Conservation (phyloP, 1,140 invertebrate species). For the Pseudomyrmex flavicornis region DNA sequence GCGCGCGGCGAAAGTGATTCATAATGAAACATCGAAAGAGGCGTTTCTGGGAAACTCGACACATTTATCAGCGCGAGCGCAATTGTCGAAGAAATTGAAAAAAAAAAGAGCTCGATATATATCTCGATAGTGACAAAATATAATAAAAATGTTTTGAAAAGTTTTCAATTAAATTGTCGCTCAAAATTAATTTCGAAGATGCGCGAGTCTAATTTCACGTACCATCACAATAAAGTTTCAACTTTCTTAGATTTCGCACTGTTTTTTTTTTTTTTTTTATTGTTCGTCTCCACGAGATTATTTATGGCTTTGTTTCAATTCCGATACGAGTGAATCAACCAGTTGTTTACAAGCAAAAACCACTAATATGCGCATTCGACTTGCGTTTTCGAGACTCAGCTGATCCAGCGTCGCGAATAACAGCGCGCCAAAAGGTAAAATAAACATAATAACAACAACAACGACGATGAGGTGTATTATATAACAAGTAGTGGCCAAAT, state of each 20-base stretch:
- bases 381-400: not conserved
- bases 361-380: not conserved
- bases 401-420: not conserved
- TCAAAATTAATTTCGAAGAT: too few species aligned
- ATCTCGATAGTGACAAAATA: too few species aligned
- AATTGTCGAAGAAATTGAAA: too few species aligned
- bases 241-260: too few species aligned
- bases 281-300: not conserved
- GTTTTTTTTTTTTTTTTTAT: not conserved
- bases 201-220: too few species aligned
- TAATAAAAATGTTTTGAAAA: too few species aligned
- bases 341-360: conserved; percentile 26
- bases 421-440: conserved; percentile 44
- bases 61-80: too few species aligned
- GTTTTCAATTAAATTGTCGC: too few species aligned
- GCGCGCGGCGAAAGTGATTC: conserved; percentile 22
- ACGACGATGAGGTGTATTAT: not conserved
- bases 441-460: conserved; percentile 37
- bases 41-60: not conserved
- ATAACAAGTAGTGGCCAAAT: not conserved
- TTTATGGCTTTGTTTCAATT: not conserved
- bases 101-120: too few species aligned
- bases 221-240: too few species aligned
- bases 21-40: not conserved
- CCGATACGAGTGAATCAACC: not conserved